Conservation (phyloP, 2,113 vertebrate species). For the Pelodiscus sinensis region DNA sequence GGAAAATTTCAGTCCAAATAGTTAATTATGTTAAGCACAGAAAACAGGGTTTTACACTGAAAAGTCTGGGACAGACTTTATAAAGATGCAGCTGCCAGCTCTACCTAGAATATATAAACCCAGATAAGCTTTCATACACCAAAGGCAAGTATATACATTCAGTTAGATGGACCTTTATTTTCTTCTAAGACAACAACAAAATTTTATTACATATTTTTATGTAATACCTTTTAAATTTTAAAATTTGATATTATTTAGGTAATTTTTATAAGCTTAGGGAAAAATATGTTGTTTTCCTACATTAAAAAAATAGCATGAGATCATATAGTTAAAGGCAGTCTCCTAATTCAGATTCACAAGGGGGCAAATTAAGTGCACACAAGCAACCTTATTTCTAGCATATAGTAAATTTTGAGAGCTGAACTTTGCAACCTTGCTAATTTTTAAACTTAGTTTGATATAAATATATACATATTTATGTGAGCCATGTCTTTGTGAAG, state of each 20-base stretch:
- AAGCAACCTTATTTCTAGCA: not conserved
- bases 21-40: not conserved
- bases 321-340: not conserved
- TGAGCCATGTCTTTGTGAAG: not conserved
- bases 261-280: too few species aligned
- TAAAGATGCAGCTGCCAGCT: not conserved
- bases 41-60: not conserved
- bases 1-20: not conserved
- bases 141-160: not conserved
- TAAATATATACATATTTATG: not conserved
- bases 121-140: not conserved
- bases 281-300: not conserved
- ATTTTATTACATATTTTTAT: not conserved
- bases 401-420: not conserved
- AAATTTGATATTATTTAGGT: too few species aligned
- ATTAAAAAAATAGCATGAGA: not conserved
- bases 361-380: not conserved
- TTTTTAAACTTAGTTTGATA: not conserved
- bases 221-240: too few species aligned
- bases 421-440: not conserved
- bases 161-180: not conserved
- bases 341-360: not conserved
- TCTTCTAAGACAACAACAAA: not conserved
- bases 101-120: not conserved
- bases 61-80: not conserved